Conservation (phyloP, 1,140 invertebrate species). For the Drosophila sulfurigaster region DNA sequence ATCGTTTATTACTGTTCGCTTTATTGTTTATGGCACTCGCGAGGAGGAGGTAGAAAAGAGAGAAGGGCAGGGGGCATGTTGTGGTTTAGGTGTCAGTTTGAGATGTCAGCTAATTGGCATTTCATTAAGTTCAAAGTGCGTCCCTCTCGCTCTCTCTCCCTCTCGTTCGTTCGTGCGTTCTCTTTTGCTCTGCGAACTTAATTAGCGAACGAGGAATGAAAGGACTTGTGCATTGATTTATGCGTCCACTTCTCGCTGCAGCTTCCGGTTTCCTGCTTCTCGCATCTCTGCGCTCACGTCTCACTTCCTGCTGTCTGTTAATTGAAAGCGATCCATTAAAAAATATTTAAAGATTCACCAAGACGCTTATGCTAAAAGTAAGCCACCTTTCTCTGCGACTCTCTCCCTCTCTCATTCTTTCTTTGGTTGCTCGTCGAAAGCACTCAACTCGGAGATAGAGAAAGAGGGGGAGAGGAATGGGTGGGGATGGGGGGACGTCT, state of each 20-base stretch:
- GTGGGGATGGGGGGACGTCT: neutral
- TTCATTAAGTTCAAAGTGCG: conserved; percentile 47
- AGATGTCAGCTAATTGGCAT: conserved; percentile 50
- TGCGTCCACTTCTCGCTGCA: conserved; percentile 23
- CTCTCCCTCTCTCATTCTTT: too few relatives aligned
- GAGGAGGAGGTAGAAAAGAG: neutral
- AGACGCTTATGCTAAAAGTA: neutral
- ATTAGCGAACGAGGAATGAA: conserved; percentile 20
- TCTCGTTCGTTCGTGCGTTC: neutral
- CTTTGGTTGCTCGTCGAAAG: conserved; percentile 6
- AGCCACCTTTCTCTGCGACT: neutral
- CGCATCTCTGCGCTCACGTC: conserved; percentile 1
- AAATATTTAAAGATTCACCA: conserved; percentile 45
- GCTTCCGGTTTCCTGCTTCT: conserved; percentile 6
- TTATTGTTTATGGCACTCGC: conserved; percentile 32
- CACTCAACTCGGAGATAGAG: conserved; percentile 4
- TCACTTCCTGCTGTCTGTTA: conserved; percentile 9
- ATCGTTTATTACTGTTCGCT: conserved; percentile 28
- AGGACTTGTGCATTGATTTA: conserved; percentile 41
- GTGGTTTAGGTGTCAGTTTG: neutral
- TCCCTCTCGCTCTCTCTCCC: too few relatives aligned
- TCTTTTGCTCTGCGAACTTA: conserved; percentile 22
- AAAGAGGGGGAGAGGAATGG: neutral
- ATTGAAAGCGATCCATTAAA: conserved; percentile 53
- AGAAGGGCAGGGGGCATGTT: neutral